Base-by-base conservation (phyloP, 1,140 invertebrate species). In the Drosophila hydei region DNA sequence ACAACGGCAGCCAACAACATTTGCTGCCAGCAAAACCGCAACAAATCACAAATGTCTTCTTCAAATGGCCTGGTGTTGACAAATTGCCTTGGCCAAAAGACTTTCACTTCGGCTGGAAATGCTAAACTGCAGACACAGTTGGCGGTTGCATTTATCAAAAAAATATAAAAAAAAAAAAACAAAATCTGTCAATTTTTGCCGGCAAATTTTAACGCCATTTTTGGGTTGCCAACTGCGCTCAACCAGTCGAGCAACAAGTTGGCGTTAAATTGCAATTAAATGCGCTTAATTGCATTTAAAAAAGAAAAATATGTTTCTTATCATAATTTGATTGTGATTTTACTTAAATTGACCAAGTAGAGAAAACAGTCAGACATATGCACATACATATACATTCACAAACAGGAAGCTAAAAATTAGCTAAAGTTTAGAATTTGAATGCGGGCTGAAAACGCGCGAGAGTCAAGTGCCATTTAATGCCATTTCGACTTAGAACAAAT, bases 181-280 rank as follows among this genome's bases (percentile, higher is more conserved):
- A 33, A 87, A 85, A 85, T 85, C 81, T 85, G 81, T 85, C 81
- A 87, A 81, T 71, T 27, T 12, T 80, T 59, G 74, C 63, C 67
- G 56, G 11, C 2, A 56, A 56, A n/a, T 56, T 27, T 56, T 14
- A 43, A 27, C 27, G 38, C 70, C 74, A 70, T 65, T 81, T 83
- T 27, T 18, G 30, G 52, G 23, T 58, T 76, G 38, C 55, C 47
- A 58, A 36, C 8, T 40, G 30, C 11, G 54, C 59, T 11, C 30
- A 21, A 45, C 42, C 21, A 14, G 45, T 23, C 19, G 4, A n/a
- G 45, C 45, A 11, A 16, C 38, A 16, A 67, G 55, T 56, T 60
- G 45, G 42, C 71, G 33, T 38, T 56, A 58, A 68, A 70, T 60
- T 59, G 75, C 79, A 83, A 83, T 83, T 69, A 78, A 78, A 83